Percentiles rank a stretch among this genome's conserved stretches.
Conservation (phyloP, 2,113 vertebrate species). For the Cinclus cinclus region DNA sequence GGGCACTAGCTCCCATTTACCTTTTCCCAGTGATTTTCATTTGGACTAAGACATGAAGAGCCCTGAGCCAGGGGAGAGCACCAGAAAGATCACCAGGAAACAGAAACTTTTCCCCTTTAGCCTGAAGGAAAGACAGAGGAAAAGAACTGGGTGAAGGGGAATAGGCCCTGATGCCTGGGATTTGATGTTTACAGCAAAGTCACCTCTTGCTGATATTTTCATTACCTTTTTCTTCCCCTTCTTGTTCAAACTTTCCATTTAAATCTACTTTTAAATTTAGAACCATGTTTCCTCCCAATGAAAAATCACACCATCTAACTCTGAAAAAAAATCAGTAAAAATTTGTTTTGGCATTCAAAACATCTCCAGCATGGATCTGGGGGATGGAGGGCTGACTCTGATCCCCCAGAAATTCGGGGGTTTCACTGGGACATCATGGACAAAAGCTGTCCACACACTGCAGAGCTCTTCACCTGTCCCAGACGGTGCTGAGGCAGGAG, state of each 20-base stretch:
- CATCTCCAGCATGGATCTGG: rapidly evolving
- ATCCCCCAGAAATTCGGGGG: not conserved
- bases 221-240: not conserved
- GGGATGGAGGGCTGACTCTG: not conserved
- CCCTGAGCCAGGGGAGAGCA: not conserved
- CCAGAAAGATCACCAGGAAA: not conserved
- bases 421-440: too few relatives aligned
- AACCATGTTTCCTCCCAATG: not conserved
- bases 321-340: not conserved
- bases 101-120: slow-evolving; percentile 44
- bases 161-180: not conserved
- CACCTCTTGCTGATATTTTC: not conserved
- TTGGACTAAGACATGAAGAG: not conserved
- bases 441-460: rapidly evolving
- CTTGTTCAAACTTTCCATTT: not conserved
- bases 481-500: rapidly evolving
- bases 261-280: not conserved
- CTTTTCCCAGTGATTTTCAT: slow-evolving; percentile 57
- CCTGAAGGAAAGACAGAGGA: not conserved
- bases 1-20: not conserved
- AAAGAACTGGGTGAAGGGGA: not conserved
- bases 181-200: not conserved
- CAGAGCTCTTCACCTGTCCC: not conserved
- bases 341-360: not conserved
- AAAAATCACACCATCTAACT: rapidly evolving